A percentile compares a stretch with the other conserved stretches of the same genome.
phyloP scores from a whole-genome alignment of 2,113 vertebrate species.

The Mormoops blainvillei region DNA sequence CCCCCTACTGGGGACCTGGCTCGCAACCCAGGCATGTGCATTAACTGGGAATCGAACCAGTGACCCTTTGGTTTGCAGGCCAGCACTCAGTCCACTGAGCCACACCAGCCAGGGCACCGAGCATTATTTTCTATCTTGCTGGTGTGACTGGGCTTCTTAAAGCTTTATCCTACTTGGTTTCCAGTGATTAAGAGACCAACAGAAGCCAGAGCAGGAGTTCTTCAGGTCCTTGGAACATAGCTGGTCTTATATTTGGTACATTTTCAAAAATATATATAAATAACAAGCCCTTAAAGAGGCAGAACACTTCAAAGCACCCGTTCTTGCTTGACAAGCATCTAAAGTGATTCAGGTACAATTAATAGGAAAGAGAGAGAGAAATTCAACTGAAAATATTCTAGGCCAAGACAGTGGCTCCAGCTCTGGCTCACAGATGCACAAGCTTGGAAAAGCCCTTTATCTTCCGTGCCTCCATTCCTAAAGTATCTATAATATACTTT shows the following conservation, averaged over 20 bases:
- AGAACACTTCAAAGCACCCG: background rate
- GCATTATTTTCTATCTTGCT: background rate
- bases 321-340: background rate
- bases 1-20: too few relatives aligned
- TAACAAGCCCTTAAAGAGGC: background rate
- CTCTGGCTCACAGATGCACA: background rate
- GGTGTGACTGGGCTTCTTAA: background rate
- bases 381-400: background rate
- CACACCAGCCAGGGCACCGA: too few relatives aligned
- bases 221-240: background rate
- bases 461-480: background rate
- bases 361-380: background rate
- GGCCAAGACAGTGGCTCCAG: background rate
- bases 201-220: background rate
- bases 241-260: background rate
- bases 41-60: too few relatives aligned
- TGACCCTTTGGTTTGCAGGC: too few relatives aligned
- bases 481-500: background rate
- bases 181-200: background rate
- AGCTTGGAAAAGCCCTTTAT: slow-evolving; percentile 9
- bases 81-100: too few relatives aligned
- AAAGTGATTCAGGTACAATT: background rate
- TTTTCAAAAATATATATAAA: background rate
- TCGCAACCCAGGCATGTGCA: too few relatives aligned
- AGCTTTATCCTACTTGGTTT: background rate